Evolutionary conservation across 1,140 invertebrate genomes (phyloP), one percentile per base, ranked within the genome.

Genomic region (Maniola jurtina): DNA sequence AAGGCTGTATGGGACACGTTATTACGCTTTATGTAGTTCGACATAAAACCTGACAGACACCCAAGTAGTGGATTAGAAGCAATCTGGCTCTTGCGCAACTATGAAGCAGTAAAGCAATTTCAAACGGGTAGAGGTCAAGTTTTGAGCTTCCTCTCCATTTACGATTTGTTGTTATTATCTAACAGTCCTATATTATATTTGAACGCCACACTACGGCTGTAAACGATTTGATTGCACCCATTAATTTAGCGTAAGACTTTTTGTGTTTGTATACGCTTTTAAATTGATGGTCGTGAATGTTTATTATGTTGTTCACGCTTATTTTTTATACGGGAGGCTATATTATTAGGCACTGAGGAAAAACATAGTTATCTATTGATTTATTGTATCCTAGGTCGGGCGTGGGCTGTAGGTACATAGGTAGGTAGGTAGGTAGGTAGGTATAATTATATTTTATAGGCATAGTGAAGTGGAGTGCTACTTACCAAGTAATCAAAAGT

Each of bases 11-110:
- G 58, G 62, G 57, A 72, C 66, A 76, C 54, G 74, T 83, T 83
- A 83, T 83, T 77, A 72, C 74, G 62, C 67, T 75, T 76, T 77
- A 80, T 83, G 70, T 75, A 71, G 64, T 64, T 71, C 62, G 58
- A 76, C 71, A 81, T 84, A 82, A 82, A 84, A 81, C 68, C 74
- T 81, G 80, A 81, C 82, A 81, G 82, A 82, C 82, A 81, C 82
- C 82, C 82, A 82, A 84, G 82, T 77, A 78, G 81, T 77, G 66
- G 76, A 81, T 83, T 75, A 68, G 56, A 78, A 75, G 64, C 55
- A 64, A 56, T 59, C 60, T 35, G 59, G 38, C 60, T 72, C 73
- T 83, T 80, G 73, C 75, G 75, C 80, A 81, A 84, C 72, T 67
- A 66, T 77, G 68, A 72, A 59, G 73, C 55, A 56, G 68, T 83